Conservation (phyloP, 2,113 vertebrate genomes). For the Todiramphus chloris region DNA sequence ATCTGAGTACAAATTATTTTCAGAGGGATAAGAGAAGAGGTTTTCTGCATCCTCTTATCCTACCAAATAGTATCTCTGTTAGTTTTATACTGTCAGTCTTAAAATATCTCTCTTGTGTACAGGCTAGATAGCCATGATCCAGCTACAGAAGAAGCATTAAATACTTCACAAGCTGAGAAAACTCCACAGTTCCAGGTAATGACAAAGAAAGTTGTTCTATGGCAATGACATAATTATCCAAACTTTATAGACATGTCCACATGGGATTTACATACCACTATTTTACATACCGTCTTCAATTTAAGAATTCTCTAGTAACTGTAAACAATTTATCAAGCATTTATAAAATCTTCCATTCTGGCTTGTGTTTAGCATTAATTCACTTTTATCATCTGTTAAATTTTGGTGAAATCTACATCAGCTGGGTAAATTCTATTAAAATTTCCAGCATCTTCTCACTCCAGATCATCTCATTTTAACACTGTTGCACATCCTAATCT, state of each 20-base stretch:
- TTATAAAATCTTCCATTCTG: background rate
- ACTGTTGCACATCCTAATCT: background rate
- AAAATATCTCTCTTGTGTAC: background rate
- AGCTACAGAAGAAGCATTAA: background rate
- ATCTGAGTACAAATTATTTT: background rate
- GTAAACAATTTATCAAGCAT: background rate
- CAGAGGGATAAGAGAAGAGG: background rate
- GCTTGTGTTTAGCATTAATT: background rate
- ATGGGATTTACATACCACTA: background rate
- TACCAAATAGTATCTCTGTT: background rate
- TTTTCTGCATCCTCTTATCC: background rate
- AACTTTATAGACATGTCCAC: background rate
- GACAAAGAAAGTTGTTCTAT: background rate
- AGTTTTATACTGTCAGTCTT: background rate
- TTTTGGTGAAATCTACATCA: background rate
- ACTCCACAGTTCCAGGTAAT: background rate
- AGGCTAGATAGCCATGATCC: background rate
- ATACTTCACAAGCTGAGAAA: background rate
- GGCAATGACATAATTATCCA: background rate
- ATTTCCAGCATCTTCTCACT: background rate
- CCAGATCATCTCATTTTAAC: background rate
- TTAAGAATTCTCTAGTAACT: constrained; percentile 18
- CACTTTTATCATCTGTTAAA: background rate
- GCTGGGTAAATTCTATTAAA: background rate
- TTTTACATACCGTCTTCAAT: background rate